These are phyloP conservation scores for rabbit (Oryctolagus cuniculus) DNA, from an alignment of 2,113 vertebrate species.

Conservation along the genomic window mOryCun1.1 NC_091440.1:69195501-69196000, in stretches of 20 bases:
- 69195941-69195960: too few relatives aligned
- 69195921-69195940: too few relatives aligned
- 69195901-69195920: too few relatives aligned
- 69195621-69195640: slow-evolving; percentile 55
- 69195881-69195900: too few relatives aligned
- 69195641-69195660: slow-evolving; percentile 4
- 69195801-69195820: not conserved
- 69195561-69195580: slow-evolving; percentile 19
- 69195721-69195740: slow-evolving; percentile 53
- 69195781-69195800: not conserved
- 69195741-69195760: not conserved
- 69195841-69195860: too few relatives aligned
- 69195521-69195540: not conserved
- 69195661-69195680: slow-evolving; percentile 60
- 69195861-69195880: too few relatives aligned
- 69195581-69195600: not conserved
- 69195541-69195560: not conserved
- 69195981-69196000: too few relatives aligned
- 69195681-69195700: slow-evolving; percentile 2
- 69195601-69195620: not conserved
- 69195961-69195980: too few relatives aligned
- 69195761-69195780: slow-evolving; percentile 24
- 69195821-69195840: too few relatives aligned
- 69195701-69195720: not conserved
- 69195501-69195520: slow-evolving; percentile 12